A percentile compares a stretch with the other conserved stretches of the same genome.
phyloP scores from a whole-genome alignment of 2,888 invertebrate species.

The Druceiella hillmani region DNA sequence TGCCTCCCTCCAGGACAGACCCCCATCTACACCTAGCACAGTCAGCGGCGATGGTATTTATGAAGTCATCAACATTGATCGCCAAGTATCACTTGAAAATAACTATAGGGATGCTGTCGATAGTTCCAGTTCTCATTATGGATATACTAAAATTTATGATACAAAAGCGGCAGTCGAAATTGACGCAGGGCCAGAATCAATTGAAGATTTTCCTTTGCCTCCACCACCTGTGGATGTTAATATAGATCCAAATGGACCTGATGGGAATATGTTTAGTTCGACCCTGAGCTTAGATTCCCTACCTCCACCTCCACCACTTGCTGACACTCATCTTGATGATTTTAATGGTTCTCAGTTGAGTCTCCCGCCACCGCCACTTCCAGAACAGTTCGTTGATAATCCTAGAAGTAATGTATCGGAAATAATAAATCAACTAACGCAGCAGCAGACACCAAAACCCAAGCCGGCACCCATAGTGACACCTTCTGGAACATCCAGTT shows the following conservation, averaged over 20 bases:
- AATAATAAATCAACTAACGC: constrained; percentile 36
- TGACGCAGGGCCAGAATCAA: constrained; percentile 11
- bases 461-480: constrained; percentile 27
- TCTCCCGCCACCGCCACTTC: constrained; percentile 71
- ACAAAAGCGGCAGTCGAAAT: constrained; percentile 29
- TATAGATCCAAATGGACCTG: constrained; percentile 28
- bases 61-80: no score
- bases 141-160: constrained; percentile 49
- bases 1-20: no score
- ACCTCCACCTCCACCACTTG: constrained; percentile 70
- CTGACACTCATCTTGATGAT: constrained; percentile 37
- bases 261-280: constrained; percentile 60
- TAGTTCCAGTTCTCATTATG: constrained; percentile 37
- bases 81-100: no score
- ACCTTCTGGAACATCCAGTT: no score
- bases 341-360: constrained; percentile 68
- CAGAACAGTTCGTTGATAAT: constrained; percentile 43
- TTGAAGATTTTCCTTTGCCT: constrained; percentile 56
- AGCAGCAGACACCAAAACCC: background rate
- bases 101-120: constrained; percentile 33
- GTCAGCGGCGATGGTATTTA: no score
- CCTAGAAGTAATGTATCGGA: constrained; percentile 39
- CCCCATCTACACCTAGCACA: no score
- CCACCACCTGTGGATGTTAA: constrained; percentile 61
- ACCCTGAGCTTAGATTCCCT: constrained; percentile 75